Conservation (phyloP, 2,797 vertebrate species). For the Carduelis carduelis region DNA sequence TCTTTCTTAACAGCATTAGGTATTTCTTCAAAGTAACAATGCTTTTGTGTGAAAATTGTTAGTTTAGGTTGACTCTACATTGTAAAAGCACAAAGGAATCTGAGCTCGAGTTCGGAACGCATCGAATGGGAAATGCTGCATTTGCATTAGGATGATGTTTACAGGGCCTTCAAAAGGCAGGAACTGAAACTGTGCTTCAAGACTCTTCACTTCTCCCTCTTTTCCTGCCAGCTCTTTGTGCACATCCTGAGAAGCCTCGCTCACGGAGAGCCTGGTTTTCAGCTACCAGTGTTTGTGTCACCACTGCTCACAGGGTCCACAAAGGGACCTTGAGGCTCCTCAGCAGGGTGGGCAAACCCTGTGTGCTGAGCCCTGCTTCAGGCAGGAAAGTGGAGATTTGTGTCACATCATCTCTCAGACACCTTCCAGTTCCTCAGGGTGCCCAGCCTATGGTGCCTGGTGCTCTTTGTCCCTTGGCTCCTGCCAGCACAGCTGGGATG, state of each 20-base stretch:
- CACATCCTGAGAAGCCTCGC: not conserved
- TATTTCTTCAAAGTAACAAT: not conserved
- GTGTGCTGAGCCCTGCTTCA: not conserved
- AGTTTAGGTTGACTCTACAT: not conserved
- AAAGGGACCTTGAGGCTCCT: not conserved
- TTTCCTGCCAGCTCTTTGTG: not conserved
- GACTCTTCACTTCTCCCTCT: not conserved
- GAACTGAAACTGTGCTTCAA: not conserved
- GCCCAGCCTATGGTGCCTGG: not conserved
- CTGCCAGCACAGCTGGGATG: not conserved
- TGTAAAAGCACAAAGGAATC: not conserved
- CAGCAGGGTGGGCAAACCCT: not conserved
- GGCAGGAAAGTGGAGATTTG: not conserved
- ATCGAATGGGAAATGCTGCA: not conserved
- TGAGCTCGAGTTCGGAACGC: not conserved
- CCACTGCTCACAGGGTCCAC: not conserved
- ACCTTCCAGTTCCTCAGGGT: not conserved
- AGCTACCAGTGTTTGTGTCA: not conserved
- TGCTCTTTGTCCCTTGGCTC: not conserved
- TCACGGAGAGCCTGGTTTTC: not conserved
- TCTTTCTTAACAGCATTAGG: not conserved
- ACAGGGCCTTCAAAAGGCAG: not conserved
- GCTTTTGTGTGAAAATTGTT: not conserved
- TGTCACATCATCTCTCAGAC: not conserved
- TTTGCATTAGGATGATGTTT: not conserved